These are phyloP conservation scores for Apostichopus californicus DNA, from an alignment of 35 echinoderm and acorn worm genomes.

Conservation along the genomic window DNA sequence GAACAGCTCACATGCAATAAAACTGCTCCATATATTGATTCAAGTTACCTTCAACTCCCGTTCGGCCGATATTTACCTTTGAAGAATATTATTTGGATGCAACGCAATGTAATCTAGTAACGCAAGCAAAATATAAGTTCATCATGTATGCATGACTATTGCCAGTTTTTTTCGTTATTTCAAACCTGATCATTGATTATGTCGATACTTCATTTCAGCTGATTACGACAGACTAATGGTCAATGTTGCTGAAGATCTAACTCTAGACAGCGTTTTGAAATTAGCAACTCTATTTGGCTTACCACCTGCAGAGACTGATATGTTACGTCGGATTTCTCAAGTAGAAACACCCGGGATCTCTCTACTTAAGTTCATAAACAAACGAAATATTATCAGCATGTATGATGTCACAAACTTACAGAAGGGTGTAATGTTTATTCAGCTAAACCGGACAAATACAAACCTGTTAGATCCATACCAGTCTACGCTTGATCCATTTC, in stretches of 20 bases:
- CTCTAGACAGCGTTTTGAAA: not conserved
- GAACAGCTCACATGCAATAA: too few relatives aligned
- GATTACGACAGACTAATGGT: not conserved
- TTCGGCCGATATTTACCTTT: too few relatives aligned
- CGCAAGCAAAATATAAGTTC: too few relatives aligned
- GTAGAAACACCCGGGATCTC: not conserved
- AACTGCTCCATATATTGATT: too few relatives aligned
- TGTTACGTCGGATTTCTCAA: not conserved
- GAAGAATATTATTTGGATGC: too few relatives aligned
- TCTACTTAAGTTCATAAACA: not conserved
- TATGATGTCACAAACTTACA: not conserved
- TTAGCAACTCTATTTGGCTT: not conserved
- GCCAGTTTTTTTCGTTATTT: too few relatives aligned
- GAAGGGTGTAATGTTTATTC: not conserved
- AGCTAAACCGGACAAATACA: not conserved
- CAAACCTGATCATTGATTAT: too few relatives aligned
- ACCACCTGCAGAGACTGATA: not conserved
- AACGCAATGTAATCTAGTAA: too few relatives aligned
- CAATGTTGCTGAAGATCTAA: not conserved
- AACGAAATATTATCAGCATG: not conserved
- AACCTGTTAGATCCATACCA: not conserved
- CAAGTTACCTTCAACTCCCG: too few relatives aligned
- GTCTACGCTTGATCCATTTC: not conserved
- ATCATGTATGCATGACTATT: too few relatives aligned
- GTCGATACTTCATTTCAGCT: not conserved